Evolutionary conservation across 2,888 invertebrate genomes (phyloP), one percentile per base, ranked within the genome.

Genomic region (Nomada goodeniana): DNA sequence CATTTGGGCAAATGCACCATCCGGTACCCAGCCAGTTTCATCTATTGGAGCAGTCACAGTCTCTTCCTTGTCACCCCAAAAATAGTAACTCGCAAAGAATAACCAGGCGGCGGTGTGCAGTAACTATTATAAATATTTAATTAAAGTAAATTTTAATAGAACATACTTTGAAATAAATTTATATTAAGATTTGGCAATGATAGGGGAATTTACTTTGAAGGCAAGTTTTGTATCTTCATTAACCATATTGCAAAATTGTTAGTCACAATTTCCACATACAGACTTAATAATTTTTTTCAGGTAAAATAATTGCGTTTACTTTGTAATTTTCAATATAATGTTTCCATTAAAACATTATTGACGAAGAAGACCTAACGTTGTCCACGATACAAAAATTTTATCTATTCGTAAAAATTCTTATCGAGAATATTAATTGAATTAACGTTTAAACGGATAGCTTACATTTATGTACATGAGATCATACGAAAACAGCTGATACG

Each of bases 11-110:
- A 88, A 86, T 20, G 88, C 88, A 44, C 91, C 92, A 78, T 92
- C 90, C 3, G 91, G 88, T 42, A 89, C 88, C 92, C 92, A 92
- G 52, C 91, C 91, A 20, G 90, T 86, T 72, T 91, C 91, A 65
- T 92, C 92, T 10, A 91, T 72, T 0, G 89, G 89, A 70, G 69
- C 80, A 53, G 82, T 79, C 23, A 88, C 70, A 0, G 86, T 86
- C 59, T 71, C 29, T 53, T 90, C 87, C 61, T 82, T 84, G 4
- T 79, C 85, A 11, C 90, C 91, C 90, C 91, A 74, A 68, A 86
- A 90, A 78, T 90, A 91, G 76, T 92, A 92, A 69, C 87, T 88
- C 42, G 91, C 88, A 47, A 92, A 73, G 60, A 91, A 78, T 52
- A 78, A 13, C 88, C 88, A 89, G 44, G 74, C 20, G 9, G 86